Conservation (phyloP, 2,797 vertebrate species). For the Falco rusticolus region DNA sequence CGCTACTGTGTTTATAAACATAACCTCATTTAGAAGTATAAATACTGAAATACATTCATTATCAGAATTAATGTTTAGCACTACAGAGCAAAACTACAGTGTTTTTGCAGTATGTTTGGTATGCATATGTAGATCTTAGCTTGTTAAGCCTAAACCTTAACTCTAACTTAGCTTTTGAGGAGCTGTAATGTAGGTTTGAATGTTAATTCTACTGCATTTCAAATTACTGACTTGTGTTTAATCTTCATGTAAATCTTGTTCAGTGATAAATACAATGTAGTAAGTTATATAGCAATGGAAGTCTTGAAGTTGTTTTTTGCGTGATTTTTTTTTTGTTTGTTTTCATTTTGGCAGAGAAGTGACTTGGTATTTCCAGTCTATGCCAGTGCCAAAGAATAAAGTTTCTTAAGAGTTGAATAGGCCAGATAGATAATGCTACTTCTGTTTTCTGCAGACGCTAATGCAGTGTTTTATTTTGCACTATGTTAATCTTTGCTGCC, state of each 20-base stretch:
- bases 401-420: constrained; percentile 52
- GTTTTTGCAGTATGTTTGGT: neutral
- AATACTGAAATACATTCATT: constrained; percentile 11
- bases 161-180: neutral
- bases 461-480: constrained; percentile 51
- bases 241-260: constrained; percentile 1
- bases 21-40: neutral
- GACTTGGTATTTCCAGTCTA: constrained; percentile 16
- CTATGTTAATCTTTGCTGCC: constrained; percentile 61
- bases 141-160: neutral
- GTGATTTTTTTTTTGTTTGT: neutral
- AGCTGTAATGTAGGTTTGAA: neutral
- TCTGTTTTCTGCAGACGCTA: constrained; percentile 55
- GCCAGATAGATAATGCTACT: constrained; percentile 52
- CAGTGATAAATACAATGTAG: neutral
- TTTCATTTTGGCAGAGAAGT: constrained; percentile 17
- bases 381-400: constrained; percentile 34
- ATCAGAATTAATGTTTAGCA: neutral
- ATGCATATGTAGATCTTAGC: neutral
- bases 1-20: constrained; percentile 21
- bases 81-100: neutral
- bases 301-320: neutral
- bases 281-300: neutral
- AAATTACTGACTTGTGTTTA: neutral
- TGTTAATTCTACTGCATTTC: constrained; percentile 9